Evolutionary conservation across 1,140 invertebrate species (phyloP).

Genomic region (Epicauta chinensis): DNA sequence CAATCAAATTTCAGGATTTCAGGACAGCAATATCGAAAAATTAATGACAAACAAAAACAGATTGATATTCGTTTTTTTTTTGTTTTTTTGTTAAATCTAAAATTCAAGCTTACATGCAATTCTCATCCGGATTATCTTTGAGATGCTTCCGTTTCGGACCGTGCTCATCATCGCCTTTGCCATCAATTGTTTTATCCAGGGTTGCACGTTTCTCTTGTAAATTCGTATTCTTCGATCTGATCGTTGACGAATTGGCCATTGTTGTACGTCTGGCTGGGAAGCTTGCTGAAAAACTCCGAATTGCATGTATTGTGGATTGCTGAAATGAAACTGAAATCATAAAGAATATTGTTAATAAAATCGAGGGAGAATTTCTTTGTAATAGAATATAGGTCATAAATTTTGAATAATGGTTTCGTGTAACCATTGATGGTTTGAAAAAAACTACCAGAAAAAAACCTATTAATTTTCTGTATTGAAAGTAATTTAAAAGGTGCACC

Average conservation of each 20-base stretch:
- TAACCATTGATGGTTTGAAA: no score
- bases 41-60: no score
- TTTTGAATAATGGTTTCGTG: no score
- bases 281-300: slow-evolving; percentile 41
- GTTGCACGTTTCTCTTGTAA: slow-evolving; percentile 34
- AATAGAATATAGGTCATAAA: no score
- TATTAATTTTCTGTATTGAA: no score
- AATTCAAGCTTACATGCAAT: no score
- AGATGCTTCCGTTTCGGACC: slow-evolving; percentile 34
- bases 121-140: slow-evolving; percentile 21
- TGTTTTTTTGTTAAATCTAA: no score
- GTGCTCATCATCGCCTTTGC: slow-evolving; percentile 16
- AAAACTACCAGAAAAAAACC: no score
- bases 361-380: neutral
- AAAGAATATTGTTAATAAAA: slow-evolving; percentile 1
- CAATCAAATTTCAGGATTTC: no score
- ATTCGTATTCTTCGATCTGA: slow-evolving; percentile 15
- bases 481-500: no score
- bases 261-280: slow-evolving; percentile 37
- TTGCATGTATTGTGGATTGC: slow-evolving; percentile 39
- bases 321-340: slow-evolving; percentile 40
- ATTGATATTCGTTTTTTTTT: no score
- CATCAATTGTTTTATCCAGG: slow-evolving; percentile 20
- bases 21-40: no score
- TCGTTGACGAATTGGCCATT: slow-evolving; percentile 24